Percentiles rank a stretch among this genome's conserved stretches.
Conservation (phyloP, 2,888 invertebrate species). For the Sarcophaga carnaria region DNA sequence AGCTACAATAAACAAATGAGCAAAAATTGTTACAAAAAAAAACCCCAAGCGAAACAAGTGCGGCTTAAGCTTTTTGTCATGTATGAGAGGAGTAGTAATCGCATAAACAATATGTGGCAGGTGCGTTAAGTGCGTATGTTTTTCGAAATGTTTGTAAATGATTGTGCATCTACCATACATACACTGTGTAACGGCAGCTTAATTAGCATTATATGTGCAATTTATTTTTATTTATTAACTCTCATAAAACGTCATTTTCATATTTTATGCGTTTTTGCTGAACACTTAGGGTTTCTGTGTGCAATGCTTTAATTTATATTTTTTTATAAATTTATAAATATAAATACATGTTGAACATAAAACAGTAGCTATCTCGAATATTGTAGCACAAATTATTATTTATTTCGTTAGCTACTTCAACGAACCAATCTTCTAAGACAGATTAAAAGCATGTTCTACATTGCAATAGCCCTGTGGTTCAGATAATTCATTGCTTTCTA, state of each 20-base stretch:
- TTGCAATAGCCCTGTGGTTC: no score
- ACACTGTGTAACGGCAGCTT: slow-evolving; percentile 76
- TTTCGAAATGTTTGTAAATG: neutral
- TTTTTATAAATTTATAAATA: no score
- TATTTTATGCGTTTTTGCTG: neutral
- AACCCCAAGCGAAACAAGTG: slow-evolving; percentile 25
- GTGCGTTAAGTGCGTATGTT: slow-evolving; percentile 31
- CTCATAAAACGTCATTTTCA: neutral
- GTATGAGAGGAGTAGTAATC: slow-evolving; percentile 18
- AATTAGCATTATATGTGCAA: slow-evolving; percentile 74
- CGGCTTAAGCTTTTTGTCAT: slow-evolving; percentile 31
- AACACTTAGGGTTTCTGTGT: neutral
- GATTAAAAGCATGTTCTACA: no score
- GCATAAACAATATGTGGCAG: slow-evolving; percentile 20
- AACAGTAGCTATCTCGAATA: no score
- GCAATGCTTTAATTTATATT: neutral
- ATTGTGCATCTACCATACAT: slow-evolving; percentile 44
- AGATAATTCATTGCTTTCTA: no score
- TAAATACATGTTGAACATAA: no score
- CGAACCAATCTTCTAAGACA: no score
- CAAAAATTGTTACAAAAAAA: slow-evolving; percentile 15
- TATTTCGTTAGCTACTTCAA: no score
- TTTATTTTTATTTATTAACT: slow-evolving; percentile 53
- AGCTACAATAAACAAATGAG: slow-evolving; percentile 38
- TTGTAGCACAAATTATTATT: no score